Evolutionary conservation across 2,797 vertebrate genomes (phyloP), one percentile per base, ranked within the genome.

Genomic region (Peromyscus melanophrys): DNA sequence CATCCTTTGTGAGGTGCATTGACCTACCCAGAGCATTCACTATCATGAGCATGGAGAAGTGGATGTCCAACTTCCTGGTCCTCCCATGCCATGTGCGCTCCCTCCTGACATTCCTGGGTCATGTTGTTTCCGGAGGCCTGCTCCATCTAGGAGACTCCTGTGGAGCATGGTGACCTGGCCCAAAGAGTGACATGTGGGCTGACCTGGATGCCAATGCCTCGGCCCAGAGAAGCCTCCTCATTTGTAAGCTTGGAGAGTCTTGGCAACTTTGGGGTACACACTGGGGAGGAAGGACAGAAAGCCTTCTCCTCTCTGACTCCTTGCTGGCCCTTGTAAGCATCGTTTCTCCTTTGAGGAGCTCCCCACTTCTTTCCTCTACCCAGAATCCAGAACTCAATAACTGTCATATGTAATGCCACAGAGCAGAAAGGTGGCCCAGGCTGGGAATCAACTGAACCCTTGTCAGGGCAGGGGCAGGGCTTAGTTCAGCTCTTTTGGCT

Each of bases 1-100:
- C 88, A 97, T 97, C 97, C 96, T 98, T 23, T 86, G 34, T 7
- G 90, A 95, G 95, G 77, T 88, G 93, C 21, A 55, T 94, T 96
- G 97, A 94, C 97, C 97, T 93, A 73, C 31, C 73, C 67, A 1
- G 29, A 80, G 81, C 61, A 75, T 75, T 61, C 5, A 61, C 75
- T 63, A 40, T 34, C 37, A 21, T 0, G 17, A 76, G 89, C 1
- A 3, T 2, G 1, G 87, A 88, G 67, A 49, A 29, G 89, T 14
- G 75, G 89, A 96, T 92, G 92, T 27, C 46, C 40, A 21, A 82
- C 85, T 93, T 92, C 95, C 95, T 73, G 7, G 86, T 12, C 89
- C 1, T 46, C 17, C 84, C 2, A 0, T 40, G 87, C 43, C 27
- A 40, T 0, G 34, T 17, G 31, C 0, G 21, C 19, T 43, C 83